phyloP scores from a whole-genome alignment of 2,113 vertebrate genomes.

The Stigmatopora nigra region DNA sequence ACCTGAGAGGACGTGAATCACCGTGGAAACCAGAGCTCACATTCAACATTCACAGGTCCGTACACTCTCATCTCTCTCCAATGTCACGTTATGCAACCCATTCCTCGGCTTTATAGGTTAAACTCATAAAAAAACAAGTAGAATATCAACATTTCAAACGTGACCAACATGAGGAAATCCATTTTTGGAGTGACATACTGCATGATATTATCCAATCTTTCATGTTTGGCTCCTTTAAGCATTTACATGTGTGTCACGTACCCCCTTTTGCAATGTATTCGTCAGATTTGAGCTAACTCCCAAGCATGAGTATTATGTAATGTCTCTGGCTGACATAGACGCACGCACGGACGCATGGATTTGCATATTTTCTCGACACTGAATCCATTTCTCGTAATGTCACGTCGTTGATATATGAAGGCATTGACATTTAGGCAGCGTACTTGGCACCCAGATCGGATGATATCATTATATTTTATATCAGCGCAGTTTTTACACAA shows the following conservation, averaged over 20 bases:
- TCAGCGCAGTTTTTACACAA: neutral
- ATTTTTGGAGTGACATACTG: neutral
- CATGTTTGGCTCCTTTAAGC: neutral
- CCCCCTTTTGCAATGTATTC: neutral
- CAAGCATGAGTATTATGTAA: slow-evolving; percentile 20
- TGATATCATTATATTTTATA: neutral
- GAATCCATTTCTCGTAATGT: neutral
- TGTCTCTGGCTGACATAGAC: neutral
- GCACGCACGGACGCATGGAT: too few relatives aligned
- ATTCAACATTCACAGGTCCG: neutral
- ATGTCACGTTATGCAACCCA: neutral
- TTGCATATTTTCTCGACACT: neutral
- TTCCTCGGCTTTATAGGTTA: neutral
- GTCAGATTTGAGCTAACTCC: neutral
- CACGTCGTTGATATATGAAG: neutral
- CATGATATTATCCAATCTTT: neutral
- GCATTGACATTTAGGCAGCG: slow-evolving; percentile 4
- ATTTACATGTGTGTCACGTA: slow-evolving; percentile 2
- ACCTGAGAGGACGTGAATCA: slow-evolving; percentile 14
- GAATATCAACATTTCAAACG: neutral
- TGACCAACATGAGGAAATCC: neutral
- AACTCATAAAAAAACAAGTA: neutral
- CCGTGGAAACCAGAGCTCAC: neutral
- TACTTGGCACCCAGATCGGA: neutral
- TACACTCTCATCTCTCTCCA: neutral